Base-by-base conservation (phyloP, 2,113 vertebrate genomes). In the Sinocyclocheilus maitianheensis region DNA sequence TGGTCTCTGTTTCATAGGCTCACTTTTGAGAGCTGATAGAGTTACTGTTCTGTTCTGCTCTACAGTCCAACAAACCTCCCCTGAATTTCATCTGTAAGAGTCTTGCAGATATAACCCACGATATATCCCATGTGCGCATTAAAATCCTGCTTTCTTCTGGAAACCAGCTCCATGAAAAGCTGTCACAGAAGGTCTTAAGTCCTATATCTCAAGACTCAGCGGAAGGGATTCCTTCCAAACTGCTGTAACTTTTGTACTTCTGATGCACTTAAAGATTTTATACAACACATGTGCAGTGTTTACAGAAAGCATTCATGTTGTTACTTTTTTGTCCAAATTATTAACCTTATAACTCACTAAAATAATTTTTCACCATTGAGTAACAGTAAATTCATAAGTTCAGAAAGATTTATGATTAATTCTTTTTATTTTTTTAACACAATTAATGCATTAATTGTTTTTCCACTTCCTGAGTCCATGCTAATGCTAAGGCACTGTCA, bases 111-210 rank as follows among this genome's bases (percentile, higher is more conserved):
- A 77, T 77, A 80, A 88, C 24, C 37, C 26, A 53, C 1, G 51
- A 55, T 55, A 55, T 86, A 83, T 89, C 82, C 84, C 48, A 43
- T 89, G 78, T 84, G 81, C 77, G 51, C 77, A 40, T 76, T 89
- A 76, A 83, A 86, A 84, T 87, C 22, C 12, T 77, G 81, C 80
- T 81, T 79, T 76, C 80, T 51, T 90, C 81, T 87, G 79, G 75
- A 90, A 85, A 88, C 18, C 24, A 58, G 26, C 43, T 14, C 46
- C 14, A 30, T 10, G 51, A 26, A 89, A 43, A 67, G 20, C 3
- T 11, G 55, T 26, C n/a, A 67, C 22, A 77, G 24, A 65, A 24
- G 62, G 81, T 63, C 71, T 84, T 86, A 18, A 80, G n/a, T 76
- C n/a, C 46, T 76, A 8, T 51, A n/a, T 74, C 26, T 72, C 67